phyloP scores from a whole-genome alignment of 2,888 invertebrate species.

The Adelphocoris suturalis region DNA sequence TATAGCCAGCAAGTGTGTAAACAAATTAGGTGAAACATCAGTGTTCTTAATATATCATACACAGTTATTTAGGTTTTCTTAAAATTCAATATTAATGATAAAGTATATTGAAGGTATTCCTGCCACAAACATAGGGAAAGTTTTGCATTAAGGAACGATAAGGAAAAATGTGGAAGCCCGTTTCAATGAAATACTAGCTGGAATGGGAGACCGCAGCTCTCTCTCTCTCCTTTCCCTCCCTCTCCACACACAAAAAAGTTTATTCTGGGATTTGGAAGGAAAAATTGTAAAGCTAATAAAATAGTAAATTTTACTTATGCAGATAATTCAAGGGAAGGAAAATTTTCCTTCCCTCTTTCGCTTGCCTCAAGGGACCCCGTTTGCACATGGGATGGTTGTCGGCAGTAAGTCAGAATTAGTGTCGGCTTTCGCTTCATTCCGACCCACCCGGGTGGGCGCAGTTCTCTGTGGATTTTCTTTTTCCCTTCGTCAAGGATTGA shows the following conservation, averaged over 20 bases:
- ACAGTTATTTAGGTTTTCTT: too few relatives aligned
- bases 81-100: too few relatives aligned
- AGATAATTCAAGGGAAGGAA: constrained; percentile 53
- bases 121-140: too few relatives aligned
- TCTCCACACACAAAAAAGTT: neutral
- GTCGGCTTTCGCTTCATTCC: constrained; percentile 52
- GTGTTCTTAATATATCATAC: too few relatives aligned
- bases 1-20: too few relatives aligned
- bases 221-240: too few relatives aligned
- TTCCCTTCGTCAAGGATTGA: constrained; percentile 23
- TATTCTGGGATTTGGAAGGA: constrained; percentile 16
- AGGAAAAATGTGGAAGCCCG: too few relatives aligned
- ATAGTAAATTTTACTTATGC: constrained; percentile 69
- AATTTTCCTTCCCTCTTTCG: constrained; percentile 37
- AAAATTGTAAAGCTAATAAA: constrained; percentile 59
- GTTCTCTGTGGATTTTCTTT: neutral
- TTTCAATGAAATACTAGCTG: too few relatives aligned
- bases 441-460: neutral
- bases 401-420: constrained; percentile 66
- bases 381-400: constrained; percentile 59
- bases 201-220: too few relatives aligned
- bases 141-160: too few relatives aligned
- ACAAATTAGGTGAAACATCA: too few relatives aligned
- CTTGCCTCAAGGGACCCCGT: constrained; percentile 51
- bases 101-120: too few relatives aligned